Conservation (phyloP, 2,888 invertebrate genomes). For the Dasysyrphus tricinctus region DNA sequence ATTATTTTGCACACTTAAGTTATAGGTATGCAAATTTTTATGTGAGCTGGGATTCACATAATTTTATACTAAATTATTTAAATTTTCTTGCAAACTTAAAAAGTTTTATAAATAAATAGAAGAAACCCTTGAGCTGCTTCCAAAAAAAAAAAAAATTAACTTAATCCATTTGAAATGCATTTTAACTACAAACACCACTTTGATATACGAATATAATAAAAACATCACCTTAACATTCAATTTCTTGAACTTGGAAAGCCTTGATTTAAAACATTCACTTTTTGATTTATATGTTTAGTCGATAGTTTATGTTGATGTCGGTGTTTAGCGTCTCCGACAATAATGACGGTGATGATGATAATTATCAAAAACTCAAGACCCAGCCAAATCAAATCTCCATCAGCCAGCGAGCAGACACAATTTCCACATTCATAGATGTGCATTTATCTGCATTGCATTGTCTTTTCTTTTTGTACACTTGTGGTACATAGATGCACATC, state of each 20-base stretch:
- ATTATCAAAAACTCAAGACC: constrained; percentile 8
- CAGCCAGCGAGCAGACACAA: not conserved
- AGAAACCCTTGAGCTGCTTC: constrained; percentile 33
- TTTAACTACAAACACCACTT: constrained; percentile 45
- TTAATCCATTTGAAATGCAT: not conserved
- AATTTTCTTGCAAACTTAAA: not conserved
- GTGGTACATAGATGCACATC: not conserved
- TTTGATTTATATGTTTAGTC: constrained; percentile 31
- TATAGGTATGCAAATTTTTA: too few species aligned
- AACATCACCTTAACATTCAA: constrained; percentile 62
- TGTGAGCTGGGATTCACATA: not conserved
- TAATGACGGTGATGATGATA: not conserved
- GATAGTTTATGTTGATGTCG: constrained; percentile 15
- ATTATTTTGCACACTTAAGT: too few species aligned
- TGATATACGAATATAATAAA: not conserved
- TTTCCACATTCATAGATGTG: constrained; percentile 8
- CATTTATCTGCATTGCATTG: constrained; percentile 21
- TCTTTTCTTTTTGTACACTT: not conserved
- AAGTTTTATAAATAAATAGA: not conserved
- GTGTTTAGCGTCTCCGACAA: not conserved
- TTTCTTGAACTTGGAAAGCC: constrained; percentile 52
- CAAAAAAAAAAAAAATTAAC: not conserved
- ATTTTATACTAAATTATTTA: not conserved
- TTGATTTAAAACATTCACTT: constrained; percentile 54
- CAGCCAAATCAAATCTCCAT: not conserved